phyloP scores from a whole-genome alignment of 2,797 vertebrate species.

The Sarcoramphus papa region DNA sequence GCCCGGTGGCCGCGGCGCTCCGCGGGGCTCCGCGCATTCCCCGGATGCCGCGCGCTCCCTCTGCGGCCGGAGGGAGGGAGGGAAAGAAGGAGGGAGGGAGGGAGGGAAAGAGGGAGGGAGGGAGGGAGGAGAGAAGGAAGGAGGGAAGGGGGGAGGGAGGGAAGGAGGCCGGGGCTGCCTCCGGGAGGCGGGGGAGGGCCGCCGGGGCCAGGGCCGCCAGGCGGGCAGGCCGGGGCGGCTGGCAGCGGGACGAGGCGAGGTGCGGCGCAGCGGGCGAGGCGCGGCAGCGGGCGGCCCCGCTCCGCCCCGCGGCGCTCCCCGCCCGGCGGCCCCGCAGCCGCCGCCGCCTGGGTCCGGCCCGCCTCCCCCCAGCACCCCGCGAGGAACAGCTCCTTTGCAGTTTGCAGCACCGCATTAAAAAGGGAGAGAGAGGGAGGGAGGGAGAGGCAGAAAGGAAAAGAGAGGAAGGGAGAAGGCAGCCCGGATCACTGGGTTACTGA shows the following conservation, averaged over 20 bases:
- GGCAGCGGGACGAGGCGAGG: neutral
- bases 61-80: constrained; percentile 20
- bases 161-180: constrained; percentile 28
- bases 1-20: neutral
- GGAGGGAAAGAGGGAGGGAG: neutral
- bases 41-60: constrained; percentile 55
- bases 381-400: constrained; percentile 50
- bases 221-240: neutral
- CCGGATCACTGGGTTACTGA: neutral
- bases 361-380: constrained; percentile 51
- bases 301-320: neutral
- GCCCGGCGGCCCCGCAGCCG: neutral
- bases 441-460: neutral
- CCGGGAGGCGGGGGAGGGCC: constrained; percentile 35
- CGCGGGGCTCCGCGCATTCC: constrained; percentile 7
- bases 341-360: neutral
- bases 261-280: neutral
- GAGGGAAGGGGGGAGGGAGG: neutral
- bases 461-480: neutral
- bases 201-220: neutral
- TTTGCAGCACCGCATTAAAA: neutral
- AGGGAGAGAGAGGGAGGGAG: neutral
- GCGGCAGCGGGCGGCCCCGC: neutral
- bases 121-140: neutral
- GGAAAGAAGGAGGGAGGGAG: neutral